A percentile compares a stretch with the other conserved stretches of the same genome.
Conservation (phyloP, 2,888 invertebrate species). For the Megastigmus dorsalis region DNA sequence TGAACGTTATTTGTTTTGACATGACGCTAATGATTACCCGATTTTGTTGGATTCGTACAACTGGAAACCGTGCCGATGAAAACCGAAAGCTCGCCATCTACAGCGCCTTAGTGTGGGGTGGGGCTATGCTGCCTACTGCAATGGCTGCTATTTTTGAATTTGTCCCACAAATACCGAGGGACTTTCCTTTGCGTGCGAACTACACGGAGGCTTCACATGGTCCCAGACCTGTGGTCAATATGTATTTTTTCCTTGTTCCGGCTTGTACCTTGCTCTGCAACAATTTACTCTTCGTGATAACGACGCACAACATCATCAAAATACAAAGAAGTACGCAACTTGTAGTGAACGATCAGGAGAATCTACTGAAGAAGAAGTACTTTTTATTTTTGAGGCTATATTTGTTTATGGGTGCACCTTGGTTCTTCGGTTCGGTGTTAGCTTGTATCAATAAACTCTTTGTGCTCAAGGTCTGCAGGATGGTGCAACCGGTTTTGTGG, state of each 20-base stretch:
- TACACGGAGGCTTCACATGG: constrained; percentile 57
- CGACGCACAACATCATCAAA: constrained; percentile 62
- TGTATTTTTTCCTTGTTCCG: constrained; percentile 64
- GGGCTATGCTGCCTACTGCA: constrained; percentile 58
- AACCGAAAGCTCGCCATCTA: constrained; percentile 60
- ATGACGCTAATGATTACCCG: constrained; percentile 64
- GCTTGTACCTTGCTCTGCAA: constrained; percentile 61
- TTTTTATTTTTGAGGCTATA: constrained; percentile 63
- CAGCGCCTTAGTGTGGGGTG: constrained; percentile 57
- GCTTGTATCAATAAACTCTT: constrained; percentile 62
- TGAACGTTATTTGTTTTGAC: constrained; percentile 65
- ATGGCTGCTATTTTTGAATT: constrained; percentile 60
- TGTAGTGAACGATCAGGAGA: constrained; percentile 58
- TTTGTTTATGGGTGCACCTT: constrained; percentile 66
- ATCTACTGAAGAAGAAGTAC: constrained; percentile 60
- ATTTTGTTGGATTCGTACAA: constrained; percentile 61
- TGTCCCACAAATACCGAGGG: constrained; percentile 54
- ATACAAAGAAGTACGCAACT: constrained; percentile 62
- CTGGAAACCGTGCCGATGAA: constrained; percentile 50
- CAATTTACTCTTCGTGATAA: constrained; percentile 63
- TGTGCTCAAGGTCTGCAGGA: constrained; percentile 61
- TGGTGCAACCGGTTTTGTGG: constrained; percentile 64
- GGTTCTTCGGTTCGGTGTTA: constrained; percentile 63
- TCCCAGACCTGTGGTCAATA: constrained; percentile 59
- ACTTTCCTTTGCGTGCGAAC: constrained; percentile 57